phyloP scores from a whole-genome alignment of 2,797 vertebrate genomes.

The Anas flavirostris region DNA sequence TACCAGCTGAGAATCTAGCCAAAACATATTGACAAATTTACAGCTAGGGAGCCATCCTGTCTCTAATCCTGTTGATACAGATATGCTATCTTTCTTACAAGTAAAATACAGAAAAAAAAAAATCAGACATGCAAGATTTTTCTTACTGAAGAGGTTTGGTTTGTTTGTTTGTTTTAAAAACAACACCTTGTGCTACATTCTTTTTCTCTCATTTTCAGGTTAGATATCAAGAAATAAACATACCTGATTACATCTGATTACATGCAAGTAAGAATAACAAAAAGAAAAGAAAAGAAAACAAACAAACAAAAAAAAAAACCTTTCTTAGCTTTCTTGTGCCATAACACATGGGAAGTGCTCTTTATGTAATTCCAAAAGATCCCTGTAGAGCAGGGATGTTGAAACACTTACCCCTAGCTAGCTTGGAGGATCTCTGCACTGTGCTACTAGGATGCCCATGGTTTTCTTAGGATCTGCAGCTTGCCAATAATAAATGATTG shows the following conservation, averaged over 20 bases:
- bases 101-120: background rate
- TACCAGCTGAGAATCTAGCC: background rate
- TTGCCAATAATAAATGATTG: background rate
- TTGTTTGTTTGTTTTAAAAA: background rate
- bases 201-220: background rate
- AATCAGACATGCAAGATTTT: background rate
- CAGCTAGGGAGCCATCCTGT: background rate
- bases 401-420: background rate
- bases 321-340: background rate
- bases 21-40: background rate
- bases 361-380: background rate
- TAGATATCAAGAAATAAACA: background rate
- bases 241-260: background rate
- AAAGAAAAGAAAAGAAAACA: background rate
- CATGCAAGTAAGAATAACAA: background rate
- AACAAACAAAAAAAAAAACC: no score
- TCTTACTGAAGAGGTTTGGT: background rate
- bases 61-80: background rate
- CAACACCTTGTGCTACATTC: background rate
- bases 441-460: background rate
- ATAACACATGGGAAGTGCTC: background rate
- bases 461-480: background rate
- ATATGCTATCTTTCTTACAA: background rate
- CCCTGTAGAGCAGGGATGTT: background rate
- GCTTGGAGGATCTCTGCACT: background rate